Base-by-base conservation (phyloP, 2,888 invertebrate species). In the Apodemia mormo region DNA sequence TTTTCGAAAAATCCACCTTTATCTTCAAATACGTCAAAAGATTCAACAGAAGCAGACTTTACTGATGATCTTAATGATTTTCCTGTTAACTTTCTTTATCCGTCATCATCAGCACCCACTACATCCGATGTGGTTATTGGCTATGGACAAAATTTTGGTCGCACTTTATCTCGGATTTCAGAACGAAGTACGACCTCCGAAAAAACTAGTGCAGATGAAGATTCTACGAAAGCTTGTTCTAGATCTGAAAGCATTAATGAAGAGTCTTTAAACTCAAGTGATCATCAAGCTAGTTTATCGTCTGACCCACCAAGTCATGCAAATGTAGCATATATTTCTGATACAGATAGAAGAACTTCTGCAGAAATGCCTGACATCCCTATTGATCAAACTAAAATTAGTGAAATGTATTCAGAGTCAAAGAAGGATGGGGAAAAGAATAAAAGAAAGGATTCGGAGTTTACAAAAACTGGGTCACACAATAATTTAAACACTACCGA, bases 181-280 rank as follows among this genome's bases (percentile, higher is more conserved):
- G 98, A 98, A 87, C 94, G 97, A 64, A 97, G 97, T 76, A 97
- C 97, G 10, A 97, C 97, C 12, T 97, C 97, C 0, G 97, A 97
- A 83, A 97, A 97, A 85, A 96, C 97, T 2, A 97, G 97, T 81
- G 96, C 97, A 73, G 96, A 97, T 79, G 97, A 97, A 83, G 97
- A 97, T 89, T 96, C 97, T 0, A 97, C 97, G 45, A 97, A 97
- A 86, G 97, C 96, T 4, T 97, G 97, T 73, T 97, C 97, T 2
- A 95, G 97, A 73, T 97, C 97, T 3, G 96, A 97, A 71, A 97
- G 97, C 83, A 94, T 97, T 75, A 97, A 97, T 77, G 97, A 97
- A 83, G 97, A 97, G 83, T 97, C 97, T 0, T 90, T 96, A 49
- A 95, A 96, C 73, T 97, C 97, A 0, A 97, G 97, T 80, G 97